phyloP scores from a whole-genome alignment of 2,797 vertebrate species.

The Chloroceryle inda region DNA sequence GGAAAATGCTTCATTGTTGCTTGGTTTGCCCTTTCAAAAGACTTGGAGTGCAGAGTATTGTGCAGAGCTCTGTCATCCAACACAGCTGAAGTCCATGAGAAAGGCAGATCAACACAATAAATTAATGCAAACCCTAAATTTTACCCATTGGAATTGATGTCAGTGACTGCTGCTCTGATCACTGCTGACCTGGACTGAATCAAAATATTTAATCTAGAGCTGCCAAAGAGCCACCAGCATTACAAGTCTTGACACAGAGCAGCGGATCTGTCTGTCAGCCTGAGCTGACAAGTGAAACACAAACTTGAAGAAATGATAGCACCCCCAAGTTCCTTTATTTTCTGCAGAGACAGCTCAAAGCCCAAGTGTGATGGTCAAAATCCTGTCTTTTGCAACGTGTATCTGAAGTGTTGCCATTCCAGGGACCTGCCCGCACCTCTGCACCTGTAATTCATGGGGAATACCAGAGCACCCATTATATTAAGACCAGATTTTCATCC shows the following conservation, averaged over 20 bases:
- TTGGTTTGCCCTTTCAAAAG: background rate
- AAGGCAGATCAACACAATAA: background rate
- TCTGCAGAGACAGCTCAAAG: background rate
- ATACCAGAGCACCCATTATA: rapidly evolving
- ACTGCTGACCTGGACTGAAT: background rate
- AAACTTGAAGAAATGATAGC: background rate
- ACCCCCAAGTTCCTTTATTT: background rate
- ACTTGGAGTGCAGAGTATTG: rapidly evolving
- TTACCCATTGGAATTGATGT: background rate
- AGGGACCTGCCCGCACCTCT: background rate
- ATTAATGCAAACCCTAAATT: background rate
- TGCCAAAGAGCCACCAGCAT: background rate
- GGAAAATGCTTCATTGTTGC: background rate
- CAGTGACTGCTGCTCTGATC: background rate
- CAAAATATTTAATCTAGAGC: background rate
- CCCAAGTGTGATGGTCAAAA: background rate
- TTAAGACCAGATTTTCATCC: background rate
- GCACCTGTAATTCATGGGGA: background rate
- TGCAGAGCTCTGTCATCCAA: background rate
- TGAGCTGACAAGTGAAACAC: background rate
- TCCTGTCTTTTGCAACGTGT: rapidly evolving
- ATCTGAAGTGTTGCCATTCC: background rate
- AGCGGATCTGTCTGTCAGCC: background rate
- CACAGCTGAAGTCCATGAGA: background rate
- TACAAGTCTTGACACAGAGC: background rate